Base-by-base conservation (phyloP, 2,797 vertebrate species). In the Xenopus petersii region DNA sequence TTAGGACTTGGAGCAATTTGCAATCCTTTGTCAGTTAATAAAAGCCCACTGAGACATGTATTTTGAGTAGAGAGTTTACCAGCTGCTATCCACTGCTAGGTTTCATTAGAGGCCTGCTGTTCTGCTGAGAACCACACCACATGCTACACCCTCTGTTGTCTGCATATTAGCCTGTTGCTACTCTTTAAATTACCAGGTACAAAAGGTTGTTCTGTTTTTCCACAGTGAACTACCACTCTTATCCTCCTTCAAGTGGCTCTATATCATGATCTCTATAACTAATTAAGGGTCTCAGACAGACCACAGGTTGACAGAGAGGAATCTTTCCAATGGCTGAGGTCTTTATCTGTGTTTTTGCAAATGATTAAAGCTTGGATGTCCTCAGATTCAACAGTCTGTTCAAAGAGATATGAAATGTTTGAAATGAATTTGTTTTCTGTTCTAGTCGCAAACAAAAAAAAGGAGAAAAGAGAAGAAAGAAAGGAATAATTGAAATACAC, bases 121-220 rank as follows among this genome's bases (percentile, higher is more conserved):
- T 97, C 91, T 87, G 93, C 95, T 98, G 97, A 97, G 97, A 99
- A 98, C 94, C 89, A 82, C 92, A 91, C 92, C 97, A 99, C 97
- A 98, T 99, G 97, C 95, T 95, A 87, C 89, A 86, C 91, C 92
- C 92, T 82, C 86, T 86, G 84, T 86, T 84, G 89, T 84, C 87
- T 80, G 82, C 83, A 70, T 86, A 82, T 92, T 90, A 90, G 87
- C 91, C 91, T 93, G 91, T 92, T 93, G 91, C 91, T 92, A 87
- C 88, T 93, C 88, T 87, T 92, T 88, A 89, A 91, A 93, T 93
- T 92, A 91, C 87, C 88, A 85, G 89, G 81, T 86, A 93, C 91
- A 93, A 93, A 93, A 89, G 89, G 87, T 85, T 86, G 87, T 83
- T 89, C 89, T 89, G 75, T 84, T 83, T 86, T 87, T 87, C 88